Evolutionary conservation across 2,797 vertebrate genomes (phyloP), one percentile per base, ranked within the genome.

Genomic region (Myotis daubentonii): DNA sequence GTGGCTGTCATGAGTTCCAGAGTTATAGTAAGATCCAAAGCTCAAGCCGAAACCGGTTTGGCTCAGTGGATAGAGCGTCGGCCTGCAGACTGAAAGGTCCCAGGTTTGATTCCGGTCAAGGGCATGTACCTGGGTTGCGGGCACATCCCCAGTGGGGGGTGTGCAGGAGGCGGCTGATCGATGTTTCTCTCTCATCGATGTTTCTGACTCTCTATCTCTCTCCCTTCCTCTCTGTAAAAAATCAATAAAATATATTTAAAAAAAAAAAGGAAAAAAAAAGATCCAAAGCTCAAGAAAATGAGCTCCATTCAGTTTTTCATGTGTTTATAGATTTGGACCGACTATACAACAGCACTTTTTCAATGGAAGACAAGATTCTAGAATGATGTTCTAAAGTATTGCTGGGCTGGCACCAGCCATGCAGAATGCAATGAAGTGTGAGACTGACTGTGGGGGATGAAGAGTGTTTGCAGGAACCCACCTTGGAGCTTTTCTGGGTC

Each of bases 211-310:
- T n/a, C n/a, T n/a, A n/a, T n/a, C n/a, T n/a, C n/a, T n/a, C n/a
- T n/a, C n/a, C n/a, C n/a, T n/a, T n/a, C n/a, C n/a, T n/a, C n/a
- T n/a, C n/a, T n/a, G n/a, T n/a, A n/a, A n/a, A n/a, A n/a, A n/a
- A n/a, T n/a, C n/a, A n/a, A n/a, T n/a, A n/a, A n/a, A n/a, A n/a
- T n/a, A n/a, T n/a, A n/a, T n/a, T n/a, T n/a, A n/a, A n/a, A n/a
- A n/a, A n/a, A n/a, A n/a, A n/a, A n/a, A n/a, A n/a, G n/a, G n/a
- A n/a, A n/a, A n/a, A n/a, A n/a, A n/a, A n/a, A 82, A 53, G 62
- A 94, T n/a, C 49, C 41, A 75, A 74, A 78, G 23, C 75, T 82
- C 51, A 94, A 84, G 57, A 95, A 93, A 89, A 87, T 36, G 30
- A 87, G 17, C 41, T 93, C 36, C 30, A 62, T 66, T 76, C 47